Evolutionary conservation across 2,797 vertebrate genomes (phyloP), one percentile per base, ranked within the genome.

Genomic region (Acomys russatus): DNA sequence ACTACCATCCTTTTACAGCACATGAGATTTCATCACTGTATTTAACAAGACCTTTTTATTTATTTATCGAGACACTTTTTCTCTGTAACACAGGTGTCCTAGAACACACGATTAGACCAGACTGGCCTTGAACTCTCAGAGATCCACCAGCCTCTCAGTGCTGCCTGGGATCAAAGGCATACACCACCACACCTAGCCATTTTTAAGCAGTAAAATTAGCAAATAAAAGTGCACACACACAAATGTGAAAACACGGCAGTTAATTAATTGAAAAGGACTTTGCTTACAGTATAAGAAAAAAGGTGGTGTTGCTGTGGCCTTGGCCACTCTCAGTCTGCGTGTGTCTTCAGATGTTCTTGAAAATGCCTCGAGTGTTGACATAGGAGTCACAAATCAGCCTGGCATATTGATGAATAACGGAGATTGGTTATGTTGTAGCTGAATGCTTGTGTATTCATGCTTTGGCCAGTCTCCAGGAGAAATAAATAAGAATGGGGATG

Each of bases 161-260:
- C 30, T 44, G 44, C 44, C 44, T 85, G 83, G 25, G 49, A 51
- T 85, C 30, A 68, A 51, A 85, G 44, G 18, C 44, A 22, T 68
- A 33, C 0, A 7, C 28, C 63, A 85, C 5, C 18, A 51, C 18
- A 51, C 44, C 64, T 38, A 68, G 63, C 28, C 66, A 54, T 96
- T 86, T 95, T 77, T 38, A 78, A 94, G 68, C 25, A 93, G 25
- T 92, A 84, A 96, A 84, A 76, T 90, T 33, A 49, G 56, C 71
- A 85, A 38, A 1, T 96, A 66, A 91, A 93, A 68, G 33, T 25
- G 56, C 68, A 88, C 11, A 49, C 74, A 14, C 25, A 49, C 44
- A 51, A 83, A 54, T 78, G 59, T 89, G 80, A 51, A 82, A 94
- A 64, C 23, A 18, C 49, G 25, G 33, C 49, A 12, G 10, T 89